Base-by-base conservation (phyloP, 2,797 vertebrate species). In the Peromyscus eremicus region DNA sequence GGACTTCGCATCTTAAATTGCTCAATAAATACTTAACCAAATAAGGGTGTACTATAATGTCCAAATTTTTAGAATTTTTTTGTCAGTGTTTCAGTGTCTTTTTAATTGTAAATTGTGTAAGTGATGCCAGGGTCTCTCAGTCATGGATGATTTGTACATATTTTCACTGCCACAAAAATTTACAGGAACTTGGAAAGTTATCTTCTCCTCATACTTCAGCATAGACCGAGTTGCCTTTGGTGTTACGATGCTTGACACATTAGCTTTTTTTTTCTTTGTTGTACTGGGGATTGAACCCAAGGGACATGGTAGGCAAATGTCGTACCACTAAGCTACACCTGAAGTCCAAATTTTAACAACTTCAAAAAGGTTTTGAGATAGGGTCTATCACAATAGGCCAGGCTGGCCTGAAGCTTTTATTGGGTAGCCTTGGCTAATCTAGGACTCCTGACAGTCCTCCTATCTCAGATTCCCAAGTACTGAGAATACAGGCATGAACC, bases 101-200 rank as follows among this genome's bases (percentile, higher is more conserved):
- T 94, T 95, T 92, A 90, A 96, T 95, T 96, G 68, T 97, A 89
- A 95, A 89, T 94, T 86, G 37, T 92, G 43, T 95, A 90, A 97
- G n/a, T 83, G 62, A 92, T 94, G 46, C 94, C 82, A 95, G 12
- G 75, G 37, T 80, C 92, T 96, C 37, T 32, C 64, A 90, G 92
- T 91, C 0, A 23, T 97, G 77, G 94, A 92, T 96, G 94, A 95
- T 93, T 90, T 91, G 46, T 93, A 14, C 96, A 94, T 94, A 80
- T 66, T 98, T 98, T 97, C 95, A 95, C 71, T 94, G 95, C 96
- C 95, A 23, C 92, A 93, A 23, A 77, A 95, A 92, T 95, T 96
- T 92, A 85, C 37, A 97, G 83, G 64, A 94, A 95, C 86, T 98
- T 87, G 66, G 19, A 85, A 89, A 94, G 60, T 86, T 49, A 81